Base-by-base conservation (phyloP, 2,113 vertebrate genomes). In the Steatornis caripensis region DNA sequence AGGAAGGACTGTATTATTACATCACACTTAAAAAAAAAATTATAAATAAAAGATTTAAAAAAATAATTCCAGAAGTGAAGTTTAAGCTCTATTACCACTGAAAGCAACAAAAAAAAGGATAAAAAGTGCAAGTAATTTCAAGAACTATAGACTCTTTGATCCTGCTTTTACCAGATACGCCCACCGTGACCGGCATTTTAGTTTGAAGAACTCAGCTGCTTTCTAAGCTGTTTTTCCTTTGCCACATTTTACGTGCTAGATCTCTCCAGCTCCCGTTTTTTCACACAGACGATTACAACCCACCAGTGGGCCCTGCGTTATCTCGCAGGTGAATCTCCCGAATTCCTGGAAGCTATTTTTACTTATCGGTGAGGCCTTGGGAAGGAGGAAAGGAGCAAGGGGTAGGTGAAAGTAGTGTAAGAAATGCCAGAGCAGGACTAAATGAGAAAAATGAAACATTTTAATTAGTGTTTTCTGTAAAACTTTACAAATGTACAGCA, bases 401-500 rank as follows among this genome's bases (percentile, higher is more conserved):
- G 30, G n/a, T 11, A 45, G 54, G 64, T 0, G 1, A 64, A 84
- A 77, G 49, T 19, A 75, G 55, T 9, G 41, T 91, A 21, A 84
- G 48, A 95, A 95, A 92, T 32, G 39, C 32, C 85, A 91, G 61
- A 77, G 46, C 39, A 53, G 69, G 43, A 96, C 90, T 90, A 90
- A 87, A 74, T 97, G 96, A 97, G 95, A 97, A 97, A 97, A 97
- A 94, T 46, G 90, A 96, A 95, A 92, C 46, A 72, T 80, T 98
- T 98, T 97, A 97, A 97, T 98, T 90, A 92, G 89, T 32, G 81
- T 86, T 79, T 85, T 95, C 93, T 97, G 97, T 95, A 97, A 97
- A 98, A 97, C 94, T 97, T 97, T 98, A 98, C 97, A 98, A 97
- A 98, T 96, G 87, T 97, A 98, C 97, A 98, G 97, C 97, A 91